Conservation (phyloP, 2,888 invertebrate genomes). For the Germaria angustata region DNA sequence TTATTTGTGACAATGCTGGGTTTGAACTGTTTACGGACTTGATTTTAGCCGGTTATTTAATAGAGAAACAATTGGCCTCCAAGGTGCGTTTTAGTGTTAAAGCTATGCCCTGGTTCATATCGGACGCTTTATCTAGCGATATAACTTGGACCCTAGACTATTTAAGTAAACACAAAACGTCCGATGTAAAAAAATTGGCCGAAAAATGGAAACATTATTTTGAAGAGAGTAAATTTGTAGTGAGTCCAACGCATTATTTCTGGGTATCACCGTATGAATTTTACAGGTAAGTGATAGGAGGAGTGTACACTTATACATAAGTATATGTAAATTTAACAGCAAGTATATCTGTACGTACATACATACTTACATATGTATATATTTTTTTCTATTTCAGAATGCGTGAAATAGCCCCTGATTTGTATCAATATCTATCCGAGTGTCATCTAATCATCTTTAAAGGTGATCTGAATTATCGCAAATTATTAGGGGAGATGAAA, state of each 20-base stretch:
- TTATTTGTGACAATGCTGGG: slow-evolving; percentile 95
- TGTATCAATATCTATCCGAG: slow-evolving; percentile 86
- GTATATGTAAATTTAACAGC: neutral
- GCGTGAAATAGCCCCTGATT: slow-evolving; percentile 83
- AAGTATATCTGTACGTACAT: no score
- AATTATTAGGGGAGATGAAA: slow-evolving; percentile 92
- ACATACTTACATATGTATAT: no score
- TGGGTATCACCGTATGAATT: slow-evolving; percentile 94
- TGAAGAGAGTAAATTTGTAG: slow-evolving; percentile 80
- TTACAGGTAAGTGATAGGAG: slow-evolving; percentile 77
- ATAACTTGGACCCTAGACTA: slow-evolving; percentile 85
- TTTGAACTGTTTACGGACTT: slow-evolving; percentile 95
- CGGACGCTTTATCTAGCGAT: slow-evolving; percentile 90
- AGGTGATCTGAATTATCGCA: slow-evolving; percentile 97
- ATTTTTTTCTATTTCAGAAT: slow-evolving; percentile 81
- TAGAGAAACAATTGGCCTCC: slow-evolving; percentile 83
- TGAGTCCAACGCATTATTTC: slow-evolving; percentile 84
- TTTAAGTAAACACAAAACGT: slow-evolving; percentile 77
- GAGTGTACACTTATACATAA: neutral
- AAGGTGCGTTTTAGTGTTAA: slow-evolving; percentile 92
- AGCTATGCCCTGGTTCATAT: slow-evolving; percentile 96
- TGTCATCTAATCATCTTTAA: slow-evolving; percentile 90
- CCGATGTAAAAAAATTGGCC: slow-evolving; percentile 80
- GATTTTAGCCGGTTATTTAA: slow-evolving; percentile 90
- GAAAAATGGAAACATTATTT: slow-evolving; percentile 83